phyloP scores from a whole-genome alignment of 2,888 invertebrate species.

The Oegoconia quadripuncta region DNA sequence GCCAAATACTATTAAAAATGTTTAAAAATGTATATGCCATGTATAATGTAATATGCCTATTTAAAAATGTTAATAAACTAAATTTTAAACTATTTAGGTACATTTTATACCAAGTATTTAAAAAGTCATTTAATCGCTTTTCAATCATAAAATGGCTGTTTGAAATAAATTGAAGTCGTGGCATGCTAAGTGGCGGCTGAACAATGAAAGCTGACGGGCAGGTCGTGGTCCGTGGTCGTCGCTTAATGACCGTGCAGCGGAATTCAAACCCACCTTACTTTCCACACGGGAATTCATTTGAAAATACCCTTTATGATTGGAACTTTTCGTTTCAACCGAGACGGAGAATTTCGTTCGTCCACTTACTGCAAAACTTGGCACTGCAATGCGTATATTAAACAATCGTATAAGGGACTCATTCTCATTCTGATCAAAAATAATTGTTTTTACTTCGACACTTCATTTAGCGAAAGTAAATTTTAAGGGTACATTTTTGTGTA shows the following conservation, averaged over 20 bases:
- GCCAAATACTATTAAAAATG: constrained; percentile 6
- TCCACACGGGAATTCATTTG: constrained; percentile 54
- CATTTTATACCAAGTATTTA: background rate
- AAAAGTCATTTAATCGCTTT: constrained; percentile 17
- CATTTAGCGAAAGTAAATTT: too few species aligned
- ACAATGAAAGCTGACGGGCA: constrained; percentile 63
- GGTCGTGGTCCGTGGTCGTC: constrained; percentile 52
- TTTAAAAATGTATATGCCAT: too few species aligned
- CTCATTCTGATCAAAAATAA: too few species aligned
- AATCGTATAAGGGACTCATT: background rate
- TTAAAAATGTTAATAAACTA: background rate
- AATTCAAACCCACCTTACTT: constrained; percentile 55
- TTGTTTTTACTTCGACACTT: too few species aligned
- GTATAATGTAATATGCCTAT: background rate
- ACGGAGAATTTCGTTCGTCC: constrained; percentile 15
- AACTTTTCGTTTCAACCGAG: constrained; percentile 22
- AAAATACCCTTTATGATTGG: constrained; percentile 38
- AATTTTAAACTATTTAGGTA: background rate
- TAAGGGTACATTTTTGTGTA: too few species aligned
- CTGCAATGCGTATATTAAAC: constrained; percentile 6
- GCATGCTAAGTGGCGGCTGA: constrained; percentile 54
- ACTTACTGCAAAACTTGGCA: constrained; percentile 5
- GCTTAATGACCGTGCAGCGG: constrained; percentile 49
- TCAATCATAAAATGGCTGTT: constrained; percentile 39
- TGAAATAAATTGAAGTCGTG: constrained; percentile 43